Percentiles rank a stretch among this genome's conserved stretches.
These are phyloP conservation scores for Trichomalopsis sarcophagae DNA, from an alignment of 1,140 invertebrate species.

Conservation along the genomic window DNA sequence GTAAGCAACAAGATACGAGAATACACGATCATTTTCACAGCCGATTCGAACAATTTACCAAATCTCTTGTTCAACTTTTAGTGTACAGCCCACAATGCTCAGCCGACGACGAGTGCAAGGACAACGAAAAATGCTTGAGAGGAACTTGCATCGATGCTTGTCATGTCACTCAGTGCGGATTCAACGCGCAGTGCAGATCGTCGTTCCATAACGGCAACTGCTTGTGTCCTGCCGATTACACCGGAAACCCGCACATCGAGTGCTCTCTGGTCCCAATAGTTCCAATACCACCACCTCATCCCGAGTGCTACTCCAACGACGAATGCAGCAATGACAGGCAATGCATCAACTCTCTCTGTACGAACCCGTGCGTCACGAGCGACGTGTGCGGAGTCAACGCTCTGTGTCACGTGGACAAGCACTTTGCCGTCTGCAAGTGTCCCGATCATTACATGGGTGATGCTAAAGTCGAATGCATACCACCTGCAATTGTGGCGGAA, in stretches of 20 bases:
- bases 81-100: slow-evolving; percentile 75
- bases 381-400: slow-evolving; percentile 85
- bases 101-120: slow-evolving; percentile 84
- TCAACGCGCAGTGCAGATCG: slow-evolving; percentile 89
- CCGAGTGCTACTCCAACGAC: slow-evolving; percentile 84
- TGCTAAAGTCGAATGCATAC: slow-evolving; percentile 82
- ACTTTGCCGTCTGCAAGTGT: slow-evolving; percentile 86
- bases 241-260: slow-evolving; percentile 88
- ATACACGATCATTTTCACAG: neutral
- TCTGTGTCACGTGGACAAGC: slow-evolving; percentile 85
- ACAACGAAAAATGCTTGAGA: slow-evolving; percentile 82
- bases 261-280: slow-evolving; percentile 77
- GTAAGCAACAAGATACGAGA: slow-evolving; percentile 59
- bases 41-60: neutral
- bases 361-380: slow-evolving; percentile 83
- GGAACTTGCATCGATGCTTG: slow-evolving; percentile 89
- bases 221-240: slow-evolving; percentile 85
- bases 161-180: slow-evolving; percentile 84
- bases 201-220: slow-evolving; percentile 85
- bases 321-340: slow-evolving; percentile 85
- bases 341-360: slow-evolving; percentile 85
- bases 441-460: slow-evolving; percentile 86
- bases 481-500: slow-evolving; percentile 79
- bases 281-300: slow-evolving; percentile 70
- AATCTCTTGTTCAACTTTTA: neutral